Evolutionary conservation across 1,140 invertebrate species (phyloP).

Genomic region (Diachasma alloeum): DNA sequence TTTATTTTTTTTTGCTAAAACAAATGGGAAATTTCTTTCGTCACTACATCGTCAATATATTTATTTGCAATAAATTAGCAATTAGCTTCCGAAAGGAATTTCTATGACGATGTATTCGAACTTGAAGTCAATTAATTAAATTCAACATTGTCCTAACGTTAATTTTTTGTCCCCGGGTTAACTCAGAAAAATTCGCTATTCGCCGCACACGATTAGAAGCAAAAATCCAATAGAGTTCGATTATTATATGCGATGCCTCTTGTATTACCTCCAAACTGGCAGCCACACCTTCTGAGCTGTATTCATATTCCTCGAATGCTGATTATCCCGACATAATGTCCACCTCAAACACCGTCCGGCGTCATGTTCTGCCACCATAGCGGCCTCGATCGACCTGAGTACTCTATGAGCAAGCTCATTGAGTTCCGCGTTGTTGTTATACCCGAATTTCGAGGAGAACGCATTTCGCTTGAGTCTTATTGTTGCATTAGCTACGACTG

Average conservation of each 20-base stretch:
- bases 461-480: constrained; percentile 46
- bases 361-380: constrained; percentile 60
- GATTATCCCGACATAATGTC: constrained; percentile 72
- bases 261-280: constrained; percentile 73
- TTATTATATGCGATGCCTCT: not conserved
- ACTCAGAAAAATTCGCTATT: too few relatives aligned
- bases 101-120: too few relatives aligned
- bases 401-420: constrained; percentile 68
- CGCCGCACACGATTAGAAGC: too few relatives aligned
- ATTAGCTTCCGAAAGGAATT: too few relatives aligned
- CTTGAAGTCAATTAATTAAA: too few relatives aligned
- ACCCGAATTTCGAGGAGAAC: constrained; percentile 28
- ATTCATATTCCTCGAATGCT: constrained; percentile 63
- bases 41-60: too few relatives aligned
- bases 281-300: constrained; percentile 70
- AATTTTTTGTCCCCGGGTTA: too few relatives aligned
- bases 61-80: too few relatives aligned
- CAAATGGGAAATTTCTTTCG: too few relatives aligned
- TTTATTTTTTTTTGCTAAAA: too few relatives aligned
- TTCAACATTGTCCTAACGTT: too few relatives aligned
- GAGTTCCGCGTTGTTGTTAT: constrained; percentile 50
- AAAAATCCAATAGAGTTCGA: too few relatives aligned
- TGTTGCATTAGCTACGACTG: constrained; percentile 23
- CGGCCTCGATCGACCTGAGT: constrained; percentile 66
- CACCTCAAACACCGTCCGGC: constrained; percentile 69